Conservation (phyloP, 2,113 vertebrate genomes). For the Colius striatus region DNA sequence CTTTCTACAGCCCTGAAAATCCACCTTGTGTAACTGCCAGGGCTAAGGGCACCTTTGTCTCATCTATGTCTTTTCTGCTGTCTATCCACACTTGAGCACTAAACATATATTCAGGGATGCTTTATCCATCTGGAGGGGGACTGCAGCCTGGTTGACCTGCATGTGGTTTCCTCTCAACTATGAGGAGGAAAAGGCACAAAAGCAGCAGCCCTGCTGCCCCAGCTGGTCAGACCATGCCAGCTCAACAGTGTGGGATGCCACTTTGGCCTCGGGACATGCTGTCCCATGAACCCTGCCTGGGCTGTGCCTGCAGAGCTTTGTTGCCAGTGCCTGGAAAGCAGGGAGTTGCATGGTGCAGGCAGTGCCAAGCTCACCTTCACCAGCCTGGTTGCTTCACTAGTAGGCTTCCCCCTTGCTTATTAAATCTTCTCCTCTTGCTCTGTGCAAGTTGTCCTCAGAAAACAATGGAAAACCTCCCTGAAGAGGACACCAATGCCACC, state of each 20-base stretch:
- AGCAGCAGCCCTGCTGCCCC: not conserved
- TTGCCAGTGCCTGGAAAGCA: not conserved
- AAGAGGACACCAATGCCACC: not conserved
- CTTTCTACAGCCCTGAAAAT: not conserved
- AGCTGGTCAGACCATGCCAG: not conserved
- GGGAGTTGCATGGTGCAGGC: not conserved
- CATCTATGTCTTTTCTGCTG: not conserved
- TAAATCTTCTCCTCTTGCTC: not conserved
- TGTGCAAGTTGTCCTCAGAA: not conserved
- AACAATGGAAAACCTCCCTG: not conserved
- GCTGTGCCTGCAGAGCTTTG: not conserved
- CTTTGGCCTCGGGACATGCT: not conserved
- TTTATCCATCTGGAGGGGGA: not conserved
- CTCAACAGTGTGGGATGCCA: rapidly evolving
- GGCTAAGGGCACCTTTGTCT: not conserved
- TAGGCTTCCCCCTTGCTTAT: not conserved
- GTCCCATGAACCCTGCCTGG: not conserved
- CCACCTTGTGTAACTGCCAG: not conserved
- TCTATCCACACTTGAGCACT: not conserved
- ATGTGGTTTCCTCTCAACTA: rapidly evolving
- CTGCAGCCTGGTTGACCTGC: not conserved
- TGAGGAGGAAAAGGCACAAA: not conserved
- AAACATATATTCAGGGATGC: not conserved
- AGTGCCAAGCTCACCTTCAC: not conserved
- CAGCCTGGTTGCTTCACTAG: not conserved